Percentiles rank a stretch among this genome's conserved stretches.
Evolutionary conservation across 2,797 vertebrate genomes (phyloP).

Genomic region (Otolemur crassicaudatus): DNA sequence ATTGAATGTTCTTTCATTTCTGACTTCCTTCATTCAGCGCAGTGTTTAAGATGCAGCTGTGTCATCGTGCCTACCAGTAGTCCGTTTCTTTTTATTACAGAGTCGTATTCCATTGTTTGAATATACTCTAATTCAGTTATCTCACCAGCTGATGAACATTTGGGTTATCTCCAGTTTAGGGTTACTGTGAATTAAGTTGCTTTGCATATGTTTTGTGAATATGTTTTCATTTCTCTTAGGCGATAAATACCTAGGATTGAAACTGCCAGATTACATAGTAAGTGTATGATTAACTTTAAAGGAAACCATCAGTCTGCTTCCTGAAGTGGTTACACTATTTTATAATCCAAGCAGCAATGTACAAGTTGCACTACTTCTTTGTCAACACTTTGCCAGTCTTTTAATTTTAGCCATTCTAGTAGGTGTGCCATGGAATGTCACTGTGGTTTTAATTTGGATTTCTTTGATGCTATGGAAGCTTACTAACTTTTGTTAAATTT

Average conservation of each 20-base stretch:
- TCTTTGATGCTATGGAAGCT: not conserved
- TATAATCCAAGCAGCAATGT: not conserved
- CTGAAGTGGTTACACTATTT: not conserved
- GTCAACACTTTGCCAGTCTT: not conserved
- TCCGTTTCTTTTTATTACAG: not conserved
- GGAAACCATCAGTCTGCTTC: not conserved
- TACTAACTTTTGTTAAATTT: not conserved
- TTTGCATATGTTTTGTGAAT: not conserved
- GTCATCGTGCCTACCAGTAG: not conserved
- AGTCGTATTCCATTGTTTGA: not conserved
- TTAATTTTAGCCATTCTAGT: not conserved
- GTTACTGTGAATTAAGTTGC: not conserved
- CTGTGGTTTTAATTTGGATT: not conserved
- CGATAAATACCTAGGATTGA: not conserved
- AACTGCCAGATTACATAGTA: not conserved
- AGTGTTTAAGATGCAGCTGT: not conserved
- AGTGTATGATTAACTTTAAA: not conserved
- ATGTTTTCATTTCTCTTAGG: constrained; percentile 21
- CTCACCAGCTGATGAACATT: not conserved
- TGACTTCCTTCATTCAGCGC: not conserved
- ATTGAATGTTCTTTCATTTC: not conserved
- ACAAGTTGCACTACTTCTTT: not conserved
- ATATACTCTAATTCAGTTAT: not conserved
- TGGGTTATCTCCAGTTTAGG: not conserved
- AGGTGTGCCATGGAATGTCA: not conserved